phyloP scores from a whole-genome alignment of 2,797 vertebrate genomes.

The Alexandromys oeconomus region DNA sequence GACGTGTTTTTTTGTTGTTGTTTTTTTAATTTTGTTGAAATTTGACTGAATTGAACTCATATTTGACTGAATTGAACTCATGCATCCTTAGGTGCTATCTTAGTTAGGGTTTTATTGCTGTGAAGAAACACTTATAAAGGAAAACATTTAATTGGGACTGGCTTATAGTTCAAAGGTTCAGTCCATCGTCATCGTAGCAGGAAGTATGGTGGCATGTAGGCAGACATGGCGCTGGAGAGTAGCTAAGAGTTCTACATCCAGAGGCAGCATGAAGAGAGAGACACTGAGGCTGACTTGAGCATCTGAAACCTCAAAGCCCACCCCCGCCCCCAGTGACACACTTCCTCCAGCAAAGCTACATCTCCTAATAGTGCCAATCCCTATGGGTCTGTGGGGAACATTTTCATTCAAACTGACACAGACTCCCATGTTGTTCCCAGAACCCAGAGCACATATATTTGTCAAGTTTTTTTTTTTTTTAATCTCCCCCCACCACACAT shows the following conservation, averaged over 20 bases:
- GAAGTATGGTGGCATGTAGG: background rate
- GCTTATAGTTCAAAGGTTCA: background rate
- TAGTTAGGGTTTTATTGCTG: background rate
- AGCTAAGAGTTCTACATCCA: background rate
- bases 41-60: background rate
- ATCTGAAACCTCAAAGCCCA: background rate
- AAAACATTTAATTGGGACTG: too few relatives aligned
- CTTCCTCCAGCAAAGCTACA: background rate
- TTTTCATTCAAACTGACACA: background rate
- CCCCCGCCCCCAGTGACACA: background rate
- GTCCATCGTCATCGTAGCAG: background rate
- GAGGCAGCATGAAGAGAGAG: background rate
- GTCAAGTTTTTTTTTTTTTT: background rate
- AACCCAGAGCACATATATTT: background rate
- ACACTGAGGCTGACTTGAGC: background rate
- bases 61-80: background rate
- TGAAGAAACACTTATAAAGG: background rate
- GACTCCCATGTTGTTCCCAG: background rate
- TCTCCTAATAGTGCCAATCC: background rate
- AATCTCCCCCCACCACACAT: rapidly evolving
- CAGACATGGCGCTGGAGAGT: background rate
- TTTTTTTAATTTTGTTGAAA: background rate
- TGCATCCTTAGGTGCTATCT: background rate
- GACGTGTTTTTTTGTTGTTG: background rate
- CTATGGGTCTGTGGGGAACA: background rate